These are phyloP conservation scores for Furcifer pardalis DNA, from an alignment of 2,797 vertebrate genomes.

Conservation along the genomic window DNA sequence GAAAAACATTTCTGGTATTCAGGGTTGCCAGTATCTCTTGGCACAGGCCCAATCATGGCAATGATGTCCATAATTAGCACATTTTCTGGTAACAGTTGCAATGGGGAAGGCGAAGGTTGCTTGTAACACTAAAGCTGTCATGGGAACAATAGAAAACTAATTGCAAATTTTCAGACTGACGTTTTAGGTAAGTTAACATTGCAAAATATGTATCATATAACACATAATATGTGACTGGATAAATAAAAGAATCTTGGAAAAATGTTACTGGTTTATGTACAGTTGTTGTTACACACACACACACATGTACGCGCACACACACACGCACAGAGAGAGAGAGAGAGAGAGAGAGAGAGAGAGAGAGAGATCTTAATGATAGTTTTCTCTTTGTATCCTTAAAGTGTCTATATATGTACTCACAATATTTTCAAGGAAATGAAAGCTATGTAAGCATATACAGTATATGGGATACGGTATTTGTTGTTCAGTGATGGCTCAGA, in stretches of 20 bases:
- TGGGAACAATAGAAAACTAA: slow-evolving; percentile 79
- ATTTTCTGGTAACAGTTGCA: slow-evolving; percentile 74
- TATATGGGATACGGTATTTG: not conserved
- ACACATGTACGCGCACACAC: too few species aligned
- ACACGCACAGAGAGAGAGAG: not conserved
- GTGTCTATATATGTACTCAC: not conserved
- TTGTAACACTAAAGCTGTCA: slow-evolving; percentile 72
- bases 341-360: not conserved
- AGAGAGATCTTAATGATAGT: not conserved
- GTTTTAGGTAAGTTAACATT: slow-evolving; percentile 65
- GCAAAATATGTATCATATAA: not conserved
- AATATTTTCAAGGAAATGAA: not conserved
- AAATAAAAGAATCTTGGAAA: not conserved
- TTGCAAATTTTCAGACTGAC: slow-evolving; percentile 75
- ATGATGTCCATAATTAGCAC: slow-evolving; percentile 74
- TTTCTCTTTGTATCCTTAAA: not conserved
- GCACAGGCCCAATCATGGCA: slow-evolving; percentile 62
- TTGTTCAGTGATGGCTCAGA: not conserved
- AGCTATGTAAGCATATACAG: not conserved
- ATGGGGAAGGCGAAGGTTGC: slow-evolving; percentile 73
- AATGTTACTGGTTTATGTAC: not conserved
- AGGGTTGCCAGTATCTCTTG: slow-evolving; percentile 65
- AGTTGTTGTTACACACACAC: too few species aligned
- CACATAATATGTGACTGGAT: slow-evolving; percentile 7
- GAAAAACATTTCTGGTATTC: slow-evolving; percentile 55